Base-by-base conservation (phyloP, 2,113 vertebrate species). In the Sebastes fasciatus region DNA sequence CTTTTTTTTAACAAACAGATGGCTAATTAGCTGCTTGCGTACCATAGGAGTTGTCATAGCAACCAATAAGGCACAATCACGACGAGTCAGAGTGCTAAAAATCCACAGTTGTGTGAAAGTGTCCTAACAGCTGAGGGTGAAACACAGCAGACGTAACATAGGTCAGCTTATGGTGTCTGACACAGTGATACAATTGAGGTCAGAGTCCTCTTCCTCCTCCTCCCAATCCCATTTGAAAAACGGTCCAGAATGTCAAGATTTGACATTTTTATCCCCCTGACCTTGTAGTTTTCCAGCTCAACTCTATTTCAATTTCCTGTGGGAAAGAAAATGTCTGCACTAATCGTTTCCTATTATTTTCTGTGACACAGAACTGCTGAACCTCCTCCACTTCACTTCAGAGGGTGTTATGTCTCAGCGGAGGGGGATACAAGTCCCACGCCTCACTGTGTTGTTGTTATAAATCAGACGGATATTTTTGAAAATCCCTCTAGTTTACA, bases 251-350 rank as follows among this genome's bases (percentile, higher is more conserved):
- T 81, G 80, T 80, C 51, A 77, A 21, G 80, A 70, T 85, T 68
- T 86, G 69, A 86, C 86, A 75, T 85, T 88, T 89, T 78, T 73
- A 84, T 87, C 80, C 77, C 16, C 34, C 21, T 72, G 88, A 83
- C 87, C 72, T 76, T 81, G 82, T 81, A 65, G 74, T 83, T 88
- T 88, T 91, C 60, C 72, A 82, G 71, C 69, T 90, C 79, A 75
- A 64, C 78, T 84, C 72, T 19, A 8, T 82, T 79, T 84, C 68
- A 69, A 54, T 40, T 61, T 79, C 82, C 76, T 66, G 60, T 72
- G 81, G 64, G 49, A 58, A 74, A 71, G 80, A 66, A 34, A 34
- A 34, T 58, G 78, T 66, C 54, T 11, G 9, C 9, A 2, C 60
- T 83, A 83, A 87, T 88, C 23, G 7, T 82, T 88, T 88, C 66